phyloP scores from a whole-genome alignment of 2,113 vertebrate species.

The Eclectus roratus region DNA sequence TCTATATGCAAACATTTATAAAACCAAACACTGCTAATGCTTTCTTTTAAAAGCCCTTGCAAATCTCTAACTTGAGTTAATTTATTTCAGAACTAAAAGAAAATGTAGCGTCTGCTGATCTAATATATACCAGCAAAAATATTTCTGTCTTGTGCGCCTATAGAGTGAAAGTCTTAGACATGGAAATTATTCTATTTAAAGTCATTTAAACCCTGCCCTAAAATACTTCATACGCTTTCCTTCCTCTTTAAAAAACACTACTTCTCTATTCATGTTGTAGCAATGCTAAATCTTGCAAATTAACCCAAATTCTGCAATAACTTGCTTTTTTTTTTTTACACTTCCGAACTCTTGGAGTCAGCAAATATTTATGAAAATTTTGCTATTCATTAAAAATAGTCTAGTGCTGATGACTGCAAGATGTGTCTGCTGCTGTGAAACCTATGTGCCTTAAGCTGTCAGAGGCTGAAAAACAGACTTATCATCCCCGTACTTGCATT shows the following conservation, averaged over 20 bases:
- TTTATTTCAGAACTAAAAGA: neutral
- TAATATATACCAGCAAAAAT: neutral
- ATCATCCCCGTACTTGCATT: accelerated
- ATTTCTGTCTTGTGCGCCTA: neutral
- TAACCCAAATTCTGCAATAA: neutral
- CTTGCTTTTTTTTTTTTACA: neutral
- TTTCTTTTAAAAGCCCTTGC: neutral
- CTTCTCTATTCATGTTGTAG: neutral
- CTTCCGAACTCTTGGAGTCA: neutral
- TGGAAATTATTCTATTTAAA: neutral
- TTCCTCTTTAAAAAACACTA: neutral
- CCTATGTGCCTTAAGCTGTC: neutral
- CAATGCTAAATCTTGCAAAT: neutral
- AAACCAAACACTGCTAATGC: neutral
- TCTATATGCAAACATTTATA: neutral
- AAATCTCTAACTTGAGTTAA: neutral
- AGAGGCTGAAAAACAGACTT: neutral
- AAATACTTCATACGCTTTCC: neutral
- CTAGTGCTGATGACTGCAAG: accelerated
- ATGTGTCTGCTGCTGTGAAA: accelerated
- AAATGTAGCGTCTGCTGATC: neutral
- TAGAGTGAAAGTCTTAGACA: neutral
- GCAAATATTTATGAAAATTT: neutral
- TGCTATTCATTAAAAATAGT: neutral
- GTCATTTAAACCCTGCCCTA: neutral